A percentile compares a stretch with the other conserved stretches of the same genome.
Evolutionary conservation across 2,113 vertebrate genomes (phyloP).

Genomic region (Brevimyrus niger): DNA sequence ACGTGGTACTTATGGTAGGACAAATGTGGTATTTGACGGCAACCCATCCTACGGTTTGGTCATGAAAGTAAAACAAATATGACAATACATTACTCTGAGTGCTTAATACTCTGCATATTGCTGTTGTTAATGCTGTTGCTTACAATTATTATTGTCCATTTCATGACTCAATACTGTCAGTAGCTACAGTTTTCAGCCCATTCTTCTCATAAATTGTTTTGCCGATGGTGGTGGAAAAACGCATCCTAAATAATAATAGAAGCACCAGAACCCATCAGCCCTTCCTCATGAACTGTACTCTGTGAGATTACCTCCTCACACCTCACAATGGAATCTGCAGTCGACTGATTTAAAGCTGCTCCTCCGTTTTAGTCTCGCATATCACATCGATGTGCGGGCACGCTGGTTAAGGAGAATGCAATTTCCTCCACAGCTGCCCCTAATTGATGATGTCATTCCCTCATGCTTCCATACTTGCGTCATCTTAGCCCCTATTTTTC

Average conservation of each 20-base stretch:
- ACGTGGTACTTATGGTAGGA: not conserved
- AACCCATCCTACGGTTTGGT: not conserved
- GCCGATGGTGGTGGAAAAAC: not conserved
- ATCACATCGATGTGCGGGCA: not conserved
- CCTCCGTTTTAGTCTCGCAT: not conserved
- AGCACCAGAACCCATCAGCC: not conserved
- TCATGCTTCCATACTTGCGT: not conserved
- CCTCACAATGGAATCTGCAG: not conserved
- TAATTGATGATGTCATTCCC: not conserved
- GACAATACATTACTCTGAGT: not conserved
- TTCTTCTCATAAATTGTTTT: not conserved
- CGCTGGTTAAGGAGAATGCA: not conserved
- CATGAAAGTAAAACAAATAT: not conserved
- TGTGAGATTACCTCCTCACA: not conserved
- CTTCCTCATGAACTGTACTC: not conserved
- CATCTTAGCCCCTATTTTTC: not conserved
- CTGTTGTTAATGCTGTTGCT: not conserved
- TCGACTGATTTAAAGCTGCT: not conserved
- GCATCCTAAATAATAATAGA: not conserved
- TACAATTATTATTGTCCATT: not conserved
- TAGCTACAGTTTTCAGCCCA: not conserved
- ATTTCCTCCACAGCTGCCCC: not conserved
- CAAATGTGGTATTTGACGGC: not conserved
- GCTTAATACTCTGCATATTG: not conserved
- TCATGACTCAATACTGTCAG: not conserved